These are phyloP conservation scores for Hirtodrosophila alboralis DNA, from an alignment of 2,888 invertebrate genomes.

Conservation along the genomic window DNA sequence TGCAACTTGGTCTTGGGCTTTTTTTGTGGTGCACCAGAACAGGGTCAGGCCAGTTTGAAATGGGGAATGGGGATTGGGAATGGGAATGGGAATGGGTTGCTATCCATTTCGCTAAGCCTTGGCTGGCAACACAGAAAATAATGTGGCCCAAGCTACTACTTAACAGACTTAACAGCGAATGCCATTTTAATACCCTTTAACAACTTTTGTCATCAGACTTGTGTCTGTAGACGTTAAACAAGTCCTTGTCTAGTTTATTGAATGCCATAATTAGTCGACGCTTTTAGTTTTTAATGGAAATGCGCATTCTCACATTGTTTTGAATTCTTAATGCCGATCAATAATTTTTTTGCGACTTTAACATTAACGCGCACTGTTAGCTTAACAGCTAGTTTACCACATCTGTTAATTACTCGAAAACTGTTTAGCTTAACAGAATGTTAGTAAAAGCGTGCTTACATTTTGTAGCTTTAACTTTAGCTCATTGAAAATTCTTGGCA, in stretches of 20 bases:
- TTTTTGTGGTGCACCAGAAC: slow-evolving; percentile 68
- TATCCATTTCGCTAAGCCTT: slow-evolving; percentile 32
- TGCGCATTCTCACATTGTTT: no score
- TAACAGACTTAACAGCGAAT: slow-evolving; percentile 47
- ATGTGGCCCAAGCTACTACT: slow-evolving; percentile 36
- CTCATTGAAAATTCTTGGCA: slow-evolving; percentile 17
- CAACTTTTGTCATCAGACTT: slow-evolving; percentile 20
- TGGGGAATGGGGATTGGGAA: no score
- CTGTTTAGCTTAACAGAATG: background rate
- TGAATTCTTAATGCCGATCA: no score
- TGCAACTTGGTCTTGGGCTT: slow-evolving; percentile 24
- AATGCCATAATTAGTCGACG: slow-evolving; percentile 10
- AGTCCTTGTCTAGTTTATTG: slow-evolving; percentile 4
- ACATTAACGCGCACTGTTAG: no score
- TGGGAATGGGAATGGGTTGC: slow-evolving; percentile 36
- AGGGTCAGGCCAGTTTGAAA: slow-evolving; percentile 75
- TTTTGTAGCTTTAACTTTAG: no score
- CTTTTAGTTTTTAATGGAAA: no score
- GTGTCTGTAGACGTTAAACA: slow-evolving; percentile 4
- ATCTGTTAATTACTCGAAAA: no score
- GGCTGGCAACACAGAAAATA: slow-evolving; percentile 2
- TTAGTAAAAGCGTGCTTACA: slow-evolving; percentile 3
- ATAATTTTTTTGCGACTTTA: no score
- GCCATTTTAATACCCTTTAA: slow-evolving; percentile 44
- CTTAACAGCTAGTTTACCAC: no score